Evolutionary conservation across 1,140 invertebrate species (phyloP).

Genomic region (Papilio polyxenes): DNA sequence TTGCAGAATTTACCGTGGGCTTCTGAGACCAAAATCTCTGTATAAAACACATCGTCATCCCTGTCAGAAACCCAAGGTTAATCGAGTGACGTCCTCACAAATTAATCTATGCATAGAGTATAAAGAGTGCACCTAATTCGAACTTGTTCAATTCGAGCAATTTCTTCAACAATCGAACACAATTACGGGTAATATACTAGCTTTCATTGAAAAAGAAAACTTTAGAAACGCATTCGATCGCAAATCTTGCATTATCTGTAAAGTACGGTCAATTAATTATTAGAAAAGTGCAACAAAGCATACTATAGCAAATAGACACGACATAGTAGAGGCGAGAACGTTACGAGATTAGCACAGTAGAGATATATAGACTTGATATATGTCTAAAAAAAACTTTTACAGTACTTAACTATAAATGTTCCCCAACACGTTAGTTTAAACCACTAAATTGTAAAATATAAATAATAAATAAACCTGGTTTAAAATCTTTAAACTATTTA

Average conservation of each 20-base stretch:
- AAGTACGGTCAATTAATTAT: constrained; percentile 26
- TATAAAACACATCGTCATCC: no score
- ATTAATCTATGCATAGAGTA: not conserved
- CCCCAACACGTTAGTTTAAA: no score
- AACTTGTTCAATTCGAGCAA: no score
- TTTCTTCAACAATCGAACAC: no score
- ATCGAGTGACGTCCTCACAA: not conserved
- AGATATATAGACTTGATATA: constrained; percentile 43
- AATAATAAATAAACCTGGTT: no score
- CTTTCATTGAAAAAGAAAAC: not conserved
- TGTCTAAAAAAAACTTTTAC: constrained; percentile 45
- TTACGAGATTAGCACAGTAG: not conserved
- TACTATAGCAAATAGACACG: constrained; percentile 32
- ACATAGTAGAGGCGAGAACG: constrained; percentile 8
- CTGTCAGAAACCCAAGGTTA: no score
- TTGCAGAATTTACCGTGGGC: no score
- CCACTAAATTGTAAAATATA: no score
- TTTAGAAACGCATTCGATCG: constrained; percentile 3
- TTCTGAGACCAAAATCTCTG: no score
- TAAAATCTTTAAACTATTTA: no score
- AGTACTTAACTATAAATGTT: no score
- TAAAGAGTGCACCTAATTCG: no score
- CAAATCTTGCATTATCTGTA: constrained; percentile 19
- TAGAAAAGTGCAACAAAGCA: constrained; percentile 29
- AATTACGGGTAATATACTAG: not conserved